phyloP scores from a whole-genome alignment of 1,140 invertebrate species.

The Maconellicoccus hirsutus region DNA sequence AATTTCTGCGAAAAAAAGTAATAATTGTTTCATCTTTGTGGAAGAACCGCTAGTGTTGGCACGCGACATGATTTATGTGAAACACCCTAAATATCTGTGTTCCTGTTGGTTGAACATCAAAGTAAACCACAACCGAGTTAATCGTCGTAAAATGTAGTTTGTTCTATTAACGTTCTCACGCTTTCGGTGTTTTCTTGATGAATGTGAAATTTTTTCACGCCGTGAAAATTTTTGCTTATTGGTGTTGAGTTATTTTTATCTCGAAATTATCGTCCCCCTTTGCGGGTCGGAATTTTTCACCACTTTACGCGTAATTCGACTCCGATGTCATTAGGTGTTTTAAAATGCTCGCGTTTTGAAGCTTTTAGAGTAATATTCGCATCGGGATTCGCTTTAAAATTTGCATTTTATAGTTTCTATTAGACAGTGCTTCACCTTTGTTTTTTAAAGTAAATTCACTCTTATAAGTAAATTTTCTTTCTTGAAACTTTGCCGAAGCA shows the following conservation, averaged over 20 bases:
- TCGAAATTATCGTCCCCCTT: no score
- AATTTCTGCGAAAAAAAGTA: no score
- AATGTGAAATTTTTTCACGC: not conserved
- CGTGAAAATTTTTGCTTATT: no score
- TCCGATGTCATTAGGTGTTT: no score
- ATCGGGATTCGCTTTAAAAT: not conserved
- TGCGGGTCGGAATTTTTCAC: no score
- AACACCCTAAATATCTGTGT: not conserved
- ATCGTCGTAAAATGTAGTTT: not conserved
- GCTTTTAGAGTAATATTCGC: not conserved
- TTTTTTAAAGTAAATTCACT: not conserved
- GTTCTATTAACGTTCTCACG: slow-evolving; percentile 3
- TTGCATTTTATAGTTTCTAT: slow-evolving; percentile 1
- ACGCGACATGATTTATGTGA: not conserved
- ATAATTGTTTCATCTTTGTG: not conserved
- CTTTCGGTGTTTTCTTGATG: not conserved
- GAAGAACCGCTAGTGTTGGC: not conserved
- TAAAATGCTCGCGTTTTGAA: no score
- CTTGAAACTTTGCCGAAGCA: not conserved
- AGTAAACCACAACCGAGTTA: slow-evolving; percentile 4
- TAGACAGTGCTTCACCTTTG: not conserved
- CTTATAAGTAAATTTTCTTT: not conserved
- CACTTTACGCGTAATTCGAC: no score
- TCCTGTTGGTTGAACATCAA: not conserved
- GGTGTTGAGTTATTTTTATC: no score